Base-by-base conservation (phyloP, 2,797 vertebrate species). In the Delichon dasypus region DNA sequence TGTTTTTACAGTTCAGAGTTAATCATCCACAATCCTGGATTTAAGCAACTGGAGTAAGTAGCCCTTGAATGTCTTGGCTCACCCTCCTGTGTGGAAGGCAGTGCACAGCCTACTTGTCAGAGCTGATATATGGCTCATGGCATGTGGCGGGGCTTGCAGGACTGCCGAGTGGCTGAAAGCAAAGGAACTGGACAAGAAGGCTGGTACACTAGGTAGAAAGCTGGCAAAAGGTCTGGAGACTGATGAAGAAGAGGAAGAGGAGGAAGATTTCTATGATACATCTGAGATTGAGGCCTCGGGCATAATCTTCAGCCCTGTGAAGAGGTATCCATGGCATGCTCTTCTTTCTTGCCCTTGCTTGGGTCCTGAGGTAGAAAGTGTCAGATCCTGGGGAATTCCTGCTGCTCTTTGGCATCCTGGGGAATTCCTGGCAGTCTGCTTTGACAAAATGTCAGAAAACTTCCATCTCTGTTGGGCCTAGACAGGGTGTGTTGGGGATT, bases 241-340 rank as follows among this genome's bases (percentile, higher is more conserved):
- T 6, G 98, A 98, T 20, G 98, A 98, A 5, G 97, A 98, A 3
- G 98, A 98, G 2, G 97, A 98, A 3, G 98, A 95, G 40, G 93
- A 91, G 40, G 94, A 93, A 67, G 90, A 98, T 82, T 98, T 98
- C 84, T 98, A 98, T 1, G 98, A 99, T 30, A 92, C 98, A 36
- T 96, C 98, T 22, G 98, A 99, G 45, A 75, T 98, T 94, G 98
- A 99, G 58, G 95, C 97, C 60, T 97, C 96, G 0, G 98, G 98
- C 42, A 92, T 99, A 30, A 97, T 97, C 84, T 98, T 98, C 93
- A 99, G 98, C n/a, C 98, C 98, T n/a, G 98, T 99, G 90, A 98
- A 98, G 85, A 99, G 99, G 99, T 98, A 97, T 60, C 21, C 5
- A 11, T 25, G 36, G 10, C 2, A 2, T 54, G 38, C 18, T 77